phyloP scores from a whole-genome alignment of 2,888 invertebrate species.

The Seira musarum region DNA sequence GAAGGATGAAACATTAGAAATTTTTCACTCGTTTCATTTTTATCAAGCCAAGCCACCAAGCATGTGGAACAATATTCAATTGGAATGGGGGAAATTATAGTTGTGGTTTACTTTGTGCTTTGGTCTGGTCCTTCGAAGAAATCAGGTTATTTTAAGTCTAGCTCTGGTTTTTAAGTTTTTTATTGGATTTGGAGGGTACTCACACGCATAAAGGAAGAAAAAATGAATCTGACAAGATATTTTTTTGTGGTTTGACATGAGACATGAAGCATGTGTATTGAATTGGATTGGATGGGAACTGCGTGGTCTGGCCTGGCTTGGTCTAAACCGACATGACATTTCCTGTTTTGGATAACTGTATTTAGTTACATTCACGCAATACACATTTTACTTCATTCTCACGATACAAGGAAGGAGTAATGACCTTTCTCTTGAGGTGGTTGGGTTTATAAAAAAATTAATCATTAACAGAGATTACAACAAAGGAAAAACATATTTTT shows the following conservation, averaged over 20 bases:
- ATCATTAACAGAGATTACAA: neutral
- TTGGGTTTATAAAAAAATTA: neutral
- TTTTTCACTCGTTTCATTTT: conserved; percentile 14
- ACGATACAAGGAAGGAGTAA: no score
- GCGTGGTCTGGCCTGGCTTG: no score
- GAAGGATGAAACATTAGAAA: conserved; percentile 5
- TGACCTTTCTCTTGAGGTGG: neutral
- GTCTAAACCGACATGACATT: neutral
- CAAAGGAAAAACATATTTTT: neutral
- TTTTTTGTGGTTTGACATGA: conserved; percentile 21
- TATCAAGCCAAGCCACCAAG: neutral
- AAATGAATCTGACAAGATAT: conserved; percentile 23
- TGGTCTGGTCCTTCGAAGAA: no score
- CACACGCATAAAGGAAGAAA: conserved; percentile 30
- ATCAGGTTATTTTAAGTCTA: no score
- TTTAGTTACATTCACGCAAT: neutral
- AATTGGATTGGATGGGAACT: neutral
- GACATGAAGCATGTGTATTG: neutral
- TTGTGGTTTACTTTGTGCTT: no score
- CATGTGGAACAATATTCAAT: neutral
- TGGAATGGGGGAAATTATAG: no score
- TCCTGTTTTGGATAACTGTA: conserved; percentile 10
- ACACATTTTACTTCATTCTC: no score
- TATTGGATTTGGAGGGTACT: neutral
- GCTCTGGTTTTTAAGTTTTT: neutral